Base-by-base conservation (phyloP, 2,888 invertebrate genomes). In the Synanthedon andrenaeformis region DNA sequence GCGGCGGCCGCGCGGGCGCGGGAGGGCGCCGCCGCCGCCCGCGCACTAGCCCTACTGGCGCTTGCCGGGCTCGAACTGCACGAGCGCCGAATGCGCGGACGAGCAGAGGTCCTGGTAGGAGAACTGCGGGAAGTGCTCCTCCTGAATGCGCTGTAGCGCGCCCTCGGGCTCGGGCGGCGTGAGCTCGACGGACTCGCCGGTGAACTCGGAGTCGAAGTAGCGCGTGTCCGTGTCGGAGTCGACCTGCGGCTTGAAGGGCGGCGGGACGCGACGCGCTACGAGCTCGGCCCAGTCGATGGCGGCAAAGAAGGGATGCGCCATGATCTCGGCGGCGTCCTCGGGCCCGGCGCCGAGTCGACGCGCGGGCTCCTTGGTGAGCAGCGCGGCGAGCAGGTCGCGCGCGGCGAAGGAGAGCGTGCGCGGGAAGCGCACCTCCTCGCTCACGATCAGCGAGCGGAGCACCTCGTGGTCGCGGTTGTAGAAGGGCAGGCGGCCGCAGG, bases 161-260 rank as follows among this genome's bases (percentile, higher is more conserved):
- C 73, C 62, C 58, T 82, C 89, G 62, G 90, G 89, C 76, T 95
- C 96, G 23, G 98, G 98, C 55, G 98, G 99, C 58, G 99, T 98
- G 64, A 99, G 89, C 84, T 97, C 96, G 12, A 99, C 97, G 68
- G 96, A 94, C 87, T 98, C 98, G 58, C 96, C 96, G 3, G 99
- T 99, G 89, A 99, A 99, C 89, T 98, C 97, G 58, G 96, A 94
- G 87, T 99, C 99, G 85, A 99, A 99, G 89, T 99, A 99, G 61
- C 85, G 83, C 59, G 99, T 99, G 87, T 99, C 99, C 52, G 95
- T 98, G 74, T 99, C 99, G 49, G 95, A 96, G 59, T 94, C 93
- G 62, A 99, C 98, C 84, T 93, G 93, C 57, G 96, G 96, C 82
- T 95, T 96, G 85, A 96, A 97, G 45, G 96, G 96, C 64, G 99